phyloP scores from a whole-genome alignment of 2,888 invertebrate species.

The Atethmia centrago region DNA sequence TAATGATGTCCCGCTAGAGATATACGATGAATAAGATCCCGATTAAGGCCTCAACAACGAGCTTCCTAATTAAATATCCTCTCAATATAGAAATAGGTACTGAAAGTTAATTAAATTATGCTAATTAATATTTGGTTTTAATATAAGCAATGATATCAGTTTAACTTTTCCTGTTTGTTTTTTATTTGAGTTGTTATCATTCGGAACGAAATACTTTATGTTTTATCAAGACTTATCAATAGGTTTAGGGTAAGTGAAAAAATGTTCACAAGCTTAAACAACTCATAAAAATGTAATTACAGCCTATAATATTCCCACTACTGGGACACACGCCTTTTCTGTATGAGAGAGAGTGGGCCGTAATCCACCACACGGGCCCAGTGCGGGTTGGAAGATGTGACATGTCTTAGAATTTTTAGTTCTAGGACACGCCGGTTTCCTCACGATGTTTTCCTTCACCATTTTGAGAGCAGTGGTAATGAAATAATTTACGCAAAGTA shows the following conservation, averaged over 20 bases:
- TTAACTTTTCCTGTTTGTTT: constrained; percentile 6
- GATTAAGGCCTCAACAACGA: constrained; percentile 49
- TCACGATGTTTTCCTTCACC: too few relatives aligned
- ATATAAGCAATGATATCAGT: constrained; percentile 14
- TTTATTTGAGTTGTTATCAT: not conserved
- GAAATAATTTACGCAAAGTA: too few relatives aligned
- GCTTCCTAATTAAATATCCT: constrained; percentile 58
- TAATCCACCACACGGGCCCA: too few relatives aligned
- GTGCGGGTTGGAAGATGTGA: too few relatives aligned
- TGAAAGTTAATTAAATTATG: constrained; percentile 53
- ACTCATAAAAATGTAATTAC: not conserved
- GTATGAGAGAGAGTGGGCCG: too few relatives aligned
- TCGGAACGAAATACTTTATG: not conserved
- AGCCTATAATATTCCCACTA: too few relatives aligned
- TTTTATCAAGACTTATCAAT: constrained; percentile 9
- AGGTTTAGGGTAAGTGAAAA: too few relatives aligned
- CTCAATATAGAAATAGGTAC: constrained; percentile 48
- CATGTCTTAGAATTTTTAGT: too few relatives aligned
- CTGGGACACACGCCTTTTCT: too few relatives aligned
- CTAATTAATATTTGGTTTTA: constrained; percentile 41
- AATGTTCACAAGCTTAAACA: not conserved
- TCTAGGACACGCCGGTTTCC: too few relatives aligned
- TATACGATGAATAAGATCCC: constrained; percentile 54
- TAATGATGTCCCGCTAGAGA: constrained; percentile 52
- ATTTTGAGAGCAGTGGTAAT: too few relatives aligned